Conservation (phyloP, 2,797 vertebrate species). For the Hydrophis major region DNA sequence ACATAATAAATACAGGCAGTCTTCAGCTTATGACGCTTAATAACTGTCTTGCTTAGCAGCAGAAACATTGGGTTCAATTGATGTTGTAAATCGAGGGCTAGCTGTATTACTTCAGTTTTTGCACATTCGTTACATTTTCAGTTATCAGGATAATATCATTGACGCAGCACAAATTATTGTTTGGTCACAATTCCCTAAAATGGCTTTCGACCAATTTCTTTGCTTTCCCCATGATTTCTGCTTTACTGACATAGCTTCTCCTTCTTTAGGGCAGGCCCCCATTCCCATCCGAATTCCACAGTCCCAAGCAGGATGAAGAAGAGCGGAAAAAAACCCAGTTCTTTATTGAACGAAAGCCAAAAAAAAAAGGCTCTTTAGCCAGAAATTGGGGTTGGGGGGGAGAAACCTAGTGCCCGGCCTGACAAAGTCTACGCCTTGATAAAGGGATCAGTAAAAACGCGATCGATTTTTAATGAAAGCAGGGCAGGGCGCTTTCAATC, state of each 20-base stretch:
- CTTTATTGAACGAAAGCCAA: background rate
- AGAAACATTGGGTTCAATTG: background rate
- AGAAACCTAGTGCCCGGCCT: background rate
- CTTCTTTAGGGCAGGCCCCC: background rate
- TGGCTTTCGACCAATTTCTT: background rate
- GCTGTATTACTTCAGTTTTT: background rate
- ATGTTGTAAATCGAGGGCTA: background rate
- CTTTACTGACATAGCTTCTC: background rate
- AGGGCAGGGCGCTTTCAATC: background rate
- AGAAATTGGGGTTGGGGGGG: background rate
- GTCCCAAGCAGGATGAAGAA: background rate
- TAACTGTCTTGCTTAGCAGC: background rate
- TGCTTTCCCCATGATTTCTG: background rate
- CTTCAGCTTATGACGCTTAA: background rate
- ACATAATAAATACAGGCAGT: background rate
- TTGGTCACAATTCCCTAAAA: background rate
- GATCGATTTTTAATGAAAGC: background rate
- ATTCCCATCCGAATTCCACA: background rate
- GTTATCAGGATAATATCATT: background rate
- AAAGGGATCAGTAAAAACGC: background rate
- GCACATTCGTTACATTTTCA: background rate
- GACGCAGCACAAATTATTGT: background rate
- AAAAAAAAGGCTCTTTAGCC: background rate
- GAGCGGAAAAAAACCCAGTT: rapidly evolving
- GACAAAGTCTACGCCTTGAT: background rate